Base-by-base conservation (phyloP, 1,140 invertebrate species). In the Drosophila tristis region DNA sequence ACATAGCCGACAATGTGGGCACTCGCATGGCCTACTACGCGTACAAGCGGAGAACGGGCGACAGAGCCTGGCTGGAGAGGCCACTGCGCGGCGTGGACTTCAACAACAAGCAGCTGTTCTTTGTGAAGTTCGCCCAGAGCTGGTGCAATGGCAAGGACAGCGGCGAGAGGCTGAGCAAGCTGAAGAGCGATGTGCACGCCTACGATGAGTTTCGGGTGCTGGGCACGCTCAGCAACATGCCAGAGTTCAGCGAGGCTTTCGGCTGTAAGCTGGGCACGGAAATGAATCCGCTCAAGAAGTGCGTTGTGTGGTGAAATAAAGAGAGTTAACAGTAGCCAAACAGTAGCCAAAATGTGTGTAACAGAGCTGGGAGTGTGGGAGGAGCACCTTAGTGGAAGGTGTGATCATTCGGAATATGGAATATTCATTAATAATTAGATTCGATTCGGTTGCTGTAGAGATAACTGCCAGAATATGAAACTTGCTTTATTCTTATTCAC, bases 1-100 rank as follows among this genome's bases (percentile, higher is more conserved):
- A 98, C 91, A 96, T 98, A 56, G 97, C 97, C 0, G 97, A 98
- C 90, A 98, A 98, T 90, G 97, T 97, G 2, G 95, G 97, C 7
- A 80, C 98, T 0, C 94, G 95, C 70, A 95, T 97, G 90, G 96
- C 97, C 0, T 94, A 96, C 59, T 92, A 93, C 26, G 97, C 94
- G 0, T 94, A 94, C 57, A 84, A 93, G 20, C 79, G 92, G 47
- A 92, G 92, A 86, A 72, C 92, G 0, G 72, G 92, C 1, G 74
- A 92, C 26, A 87, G 93, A 59, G 92, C 91, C n/a, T 91, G 87
- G 53, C 55, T 72, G 5, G 92, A 93, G 43, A 93, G 93, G 49
- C 93, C 93, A 0, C 74, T 95, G 5, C 93, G 93, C 0, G 93
- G 93, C 3, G 70, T 94, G 3, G 92, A 93, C 45, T 93, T 93